phyloP scores from a whole-genome alignment of 2,888 invertebrate genomes.

The Heliconius charithonia region DNA sequence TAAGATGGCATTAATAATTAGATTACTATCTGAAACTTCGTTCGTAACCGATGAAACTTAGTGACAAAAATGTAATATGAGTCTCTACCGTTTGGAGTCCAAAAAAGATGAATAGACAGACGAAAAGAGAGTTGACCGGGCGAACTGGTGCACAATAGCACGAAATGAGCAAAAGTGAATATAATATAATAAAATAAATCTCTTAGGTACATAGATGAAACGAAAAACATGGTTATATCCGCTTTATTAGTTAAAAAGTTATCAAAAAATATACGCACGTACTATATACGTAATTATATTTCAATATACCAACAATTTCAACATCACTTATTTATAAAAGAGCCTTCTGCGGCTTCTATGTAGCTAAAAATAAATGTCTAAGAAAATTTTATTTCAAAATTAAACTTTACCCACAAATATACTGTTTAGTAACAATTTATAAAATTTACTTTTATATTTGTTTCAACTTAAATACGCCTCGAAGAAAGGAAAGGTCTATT shows the following conservation, averaged over 20 bases:
- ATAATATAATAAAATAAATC: not conserved
- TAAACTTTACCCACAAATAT: not conserved
- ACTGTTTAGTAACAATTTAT: not conserved
- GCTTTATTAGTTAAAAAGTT: not conserved
- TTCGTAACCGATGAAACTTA: not conserved
- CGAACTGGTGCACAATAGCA: not conserved
- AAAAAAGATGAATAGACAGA: not conserved
- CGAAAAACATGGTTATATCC: not conserved
- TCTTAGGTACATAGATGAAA: not conserved
- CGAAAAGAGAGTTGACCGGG: not conserved
- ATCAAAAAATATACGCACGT: not conserved
- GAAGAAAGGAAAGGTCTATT: constrained; percentile 20
- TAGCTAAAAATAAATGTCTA: not conserved
- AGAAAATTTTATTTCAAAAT: not conserved
- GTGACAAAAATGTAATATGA: not conserved
- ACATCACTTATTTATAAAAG: too few species aligned
- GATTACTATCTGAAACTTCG: too few species aligned
- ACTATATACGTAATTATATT: not conserved
- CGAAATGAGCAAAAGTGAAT: not conserved
- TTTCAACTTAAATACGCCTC: not conserved
- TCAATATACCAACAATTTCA: too few species aligned
- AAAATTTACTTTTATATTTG: not conserved
- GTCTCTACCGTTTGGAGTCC: not conserved
- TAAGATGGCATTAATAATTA: too few species aligned
- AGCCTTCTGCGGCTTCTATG: not conserved